Conservation (phyloP, 2,888 invertebrate genomes). For the Trilocha varians region DNA sequence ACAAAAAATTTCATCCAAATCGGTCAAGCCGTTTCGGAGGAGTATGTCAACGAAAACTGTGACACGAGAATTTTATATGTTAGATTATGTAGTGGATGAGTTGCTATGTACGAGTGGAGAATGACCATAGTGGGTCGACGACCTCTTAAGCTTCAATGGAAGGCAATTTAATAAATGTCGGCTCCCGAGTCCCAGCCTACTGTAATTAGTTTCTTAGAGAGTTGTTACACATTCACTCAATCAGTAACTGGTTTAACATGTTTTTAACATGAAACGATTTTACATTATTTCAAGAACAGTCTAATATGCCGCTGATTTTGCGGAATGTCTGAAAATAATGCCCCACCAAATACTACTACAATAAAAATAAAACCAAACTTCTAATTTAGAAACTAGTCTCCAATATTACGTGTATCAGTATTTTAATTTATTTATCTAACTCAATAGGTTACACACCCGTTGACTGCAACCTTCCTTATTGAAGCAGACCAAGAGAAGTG, state of each 20-base stretch:
- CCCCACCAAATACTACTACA: too few species aligned
- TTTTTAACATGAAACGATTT: neutral
- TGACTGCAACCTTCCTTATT: too few species aligned
- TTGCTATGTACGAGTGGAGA: slow-evolving; percentile 4
- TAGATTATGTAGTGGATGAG: slow-evolving; percentile 8
- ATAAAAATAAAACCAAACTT: too few species aligned
- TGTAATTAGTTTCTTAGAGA: slow-evolving; percentile 10
- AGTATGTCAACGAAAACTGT: too few species aligned
- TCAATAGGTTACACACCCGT: too few species aligned
- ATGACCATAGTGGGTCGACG: slow-evolving; percentile 25
- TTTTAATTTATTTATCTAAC: too few species aligned
- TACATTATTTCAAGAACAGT: neutral
- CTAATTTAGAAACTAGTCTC: neutral
- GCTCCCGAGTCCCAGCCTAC: slow-evolving; percentile 18
- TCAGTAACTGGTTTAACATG: neutral
- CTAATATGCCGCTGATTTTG: too few species aligned
- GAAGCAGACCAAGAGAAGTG: too few species aligned
- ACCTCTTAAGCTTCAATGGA: slow-evolving; percentile 28
- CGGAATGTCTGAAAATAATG: too few species aligned
- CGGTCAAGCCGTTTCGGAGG: too few species aligned
- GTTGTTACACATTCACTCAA: slow-evolving; percentile 1
- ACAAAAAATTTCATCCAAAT: too few species aligned
- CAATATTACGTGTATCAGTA: neutral
- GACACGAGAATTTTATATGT: too few species aligned
- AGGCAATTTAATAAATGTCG: slow-evolving; percentile 30